A percentile compares a stretch with the other conserved stretches of the same genome.
Evolutionary conservation across 2,888 invertebrate genomes (phyloP).

Genomic region (Thyatira batis): DNA sequence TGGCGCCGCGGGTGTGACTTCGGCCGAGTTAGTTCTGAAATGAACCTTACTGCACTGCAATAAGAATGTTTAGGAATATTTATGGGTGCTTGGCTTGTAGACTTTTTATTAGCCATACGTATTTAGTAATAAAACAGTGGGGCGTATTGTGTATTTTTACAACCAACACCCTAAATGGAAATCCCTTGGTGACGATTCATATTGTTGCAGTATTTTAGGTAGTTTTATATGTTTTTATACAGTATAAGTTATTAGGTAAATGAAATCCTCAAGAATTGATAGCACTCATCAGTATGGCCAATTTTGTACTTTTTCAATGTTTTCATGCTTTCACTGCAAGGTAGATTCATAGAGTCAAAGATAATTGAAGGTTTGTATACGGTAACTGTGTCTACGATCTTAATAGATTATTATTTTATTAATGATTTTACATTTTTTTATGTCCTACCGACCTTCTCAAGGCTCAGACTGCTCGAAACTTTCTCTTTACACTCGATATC

Average conservation of each 20-base stretch:
- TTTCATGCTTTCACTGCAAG: no score
- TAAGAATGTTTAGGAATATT: constrained; percentile 19
- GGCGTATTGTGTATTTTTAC: constrained; percentile 46
- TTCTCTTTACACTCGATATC: neutral
- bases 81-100: constrained; percentile 19
- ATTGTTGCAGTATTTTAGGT: neutral
- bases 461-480: no score
- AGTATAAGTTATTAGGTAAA: neutral
- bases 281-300: neutral
- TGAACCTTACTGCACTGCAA: constrained; percentile 19
- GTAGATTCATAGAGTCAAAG: no score
- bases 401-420: no score
- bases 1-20: constrained; percentile 59
- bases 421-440: no score
- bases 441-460: no score
- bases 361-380: no score
- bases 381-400: no score
- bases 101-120: constrained; percentile 52
- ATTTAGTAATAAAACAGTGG: constrained; percentile 53
- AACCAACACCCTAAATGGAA: constrained; percentile 25
- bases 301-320: no score
- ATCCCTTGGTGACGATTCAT: constrained; percentile 5
- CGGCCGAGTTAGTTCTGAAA: constrained; percentile 6
- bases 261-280: neutral
- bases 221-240: neutral